Evolutionary conservation across 1,140 invertebrate species (phyloP), one percentile per base, ranked within the genome.

Genomic region (Heliothis virescens): DNA sequence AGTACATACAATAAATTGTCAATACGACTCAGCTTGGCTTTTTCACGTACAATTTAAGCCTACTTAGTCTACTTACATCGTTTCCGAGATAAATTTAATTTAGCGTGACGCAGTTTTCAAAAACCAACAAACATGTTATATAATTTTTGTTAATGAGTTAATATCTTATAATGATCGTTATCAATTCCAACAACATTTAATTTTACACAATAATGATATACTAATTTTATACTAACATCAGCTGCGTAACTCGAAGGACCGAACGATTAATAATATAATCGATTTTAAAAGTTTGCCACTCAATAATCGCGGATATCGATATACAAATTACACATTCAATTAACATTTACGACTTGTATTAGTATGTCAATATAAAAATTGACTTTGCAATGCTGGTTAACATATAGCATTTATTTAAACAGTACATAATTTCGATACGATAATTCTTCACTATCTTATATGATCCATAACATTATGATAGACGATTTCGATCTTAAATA

Each of bases 151-250:
- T 60, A 74, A 74, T 74, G 34, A 48, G 15, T 63, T 63, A 59
- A 50, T 76, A 50, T 48, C 34, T 65, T 65, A 48, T 34, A 53
- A 65, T 65, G 47, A 47, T 78, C 52, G 52, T 65, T 83, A 85
- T 84, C 89, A 89, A 90, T 88, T 89, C 87, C 86, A 88, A 90
- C 88, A 87, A 90, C 85, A 85, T 85, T 86, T 87, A 82, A 85
- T 81, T 83, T 69, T 84, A 69, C 48, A 83, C 69, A 84, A 79
- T 79, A 79, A 57, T 80, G 29, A 63, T 71, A 75, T 48, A 15
- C 29, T 62, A 62, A 63, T 75, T 75, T 62, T 48, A 63, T 50
- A 12, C 50, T 71, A 71, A n/a, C 60, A 63, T 63, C 29, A 34
- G 48, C 29, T 53, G 57, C 10, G 55, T 11, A 1, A 72, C 34